Conservation (phyloP, 2,888 invertebrate species). For the Magallana nippona region DNA sequence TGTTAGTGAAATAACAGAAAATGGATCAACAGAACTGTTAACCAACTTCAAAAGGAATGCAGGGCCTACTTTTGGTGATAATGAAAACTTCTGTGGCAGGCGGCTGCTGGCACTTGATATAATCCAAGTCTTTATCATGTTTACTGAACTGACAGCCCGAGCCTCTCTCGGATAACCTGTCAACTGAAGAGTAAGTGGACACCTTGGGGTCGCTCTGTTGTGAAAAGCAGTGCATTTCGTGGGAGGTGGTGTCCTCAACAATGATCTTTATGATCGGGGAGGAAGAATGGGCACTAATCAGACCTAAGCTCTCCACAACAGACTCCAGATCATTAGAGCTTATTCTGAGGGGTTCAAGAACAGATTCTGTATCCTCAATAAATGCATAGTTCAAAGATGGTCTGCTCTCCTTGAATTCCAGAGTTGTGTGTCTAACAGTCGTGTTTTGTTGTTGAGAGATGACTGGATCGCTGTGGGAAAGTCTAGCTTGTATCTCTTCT, state of each 20-base stretch:
- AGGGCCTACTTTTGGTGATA: conserved; percentile 50
- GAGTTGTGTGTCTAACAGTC: not conserved
- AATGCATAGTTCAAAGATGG: conserved; percentile 53
- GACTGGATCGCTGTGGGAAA: conserved; percentile 47
- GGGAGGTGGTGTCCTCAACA: conserved; percentile 42
- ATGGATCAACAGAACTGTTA: conserved; percentile 18
- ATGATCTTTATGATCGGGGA: conserved; percentile 25
- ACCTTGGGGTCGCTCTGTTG: not conserved
- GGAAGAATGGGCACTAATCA: not conserved
- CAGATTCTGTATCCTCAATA: conserved; percentile 18
- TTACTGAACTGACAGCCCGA: conserved; percentile 23
- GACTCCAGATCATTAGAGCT: not conserved
- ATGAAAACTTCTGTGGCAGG: conserved; percentile 44
- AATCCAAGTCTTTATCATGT: conserved; percentile 9
- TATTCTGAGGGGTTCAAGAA: conserved; percentile 19
- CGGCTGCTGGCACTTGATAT: conserved; percentile 43
- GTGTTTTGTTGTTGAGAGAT: not conserved
- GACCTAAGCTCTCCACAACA: not conserved
- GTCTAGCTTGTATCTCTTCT: conserved; percentile 18
- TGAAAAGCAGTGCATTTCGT: conserved; percentile 1
- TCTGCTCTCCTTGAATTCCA: conserved; percentile 48
- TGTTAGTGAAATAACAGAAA: not conserved
- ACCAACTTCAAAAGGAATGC: not conserved
- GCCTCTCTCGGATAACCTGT: not conserved
- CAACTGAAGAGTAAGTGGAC: not conserved